phyloP scores from a whole-genome alignment of 2,113 vertebrate species.

The Pelvicachromis taeniatus region DNA sequence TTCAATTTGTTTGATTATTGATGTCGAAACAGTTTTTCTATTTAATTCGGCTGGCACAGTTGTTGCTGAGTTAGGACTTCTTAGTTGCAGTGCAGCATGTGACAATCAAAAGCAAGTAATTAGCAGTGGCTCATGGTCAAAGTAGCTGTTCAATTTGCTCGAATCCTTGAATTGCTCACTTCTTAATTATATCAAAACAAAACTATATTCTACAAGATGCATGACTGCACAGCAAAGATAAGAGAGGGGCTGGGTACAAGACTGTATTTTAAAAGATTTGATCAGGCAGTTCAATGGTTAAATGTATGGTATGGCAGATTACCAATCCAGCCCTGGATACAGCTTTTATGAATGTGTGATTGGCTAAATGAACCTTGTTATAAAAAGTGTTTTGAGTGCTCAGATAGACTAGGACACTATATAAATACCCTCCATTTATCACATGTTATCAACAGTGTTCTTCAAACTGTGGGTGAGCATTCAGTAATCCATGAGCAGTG shows the following conservation, averaged over 20 bases:
- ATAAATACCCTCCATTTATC: too few relatives aligned
- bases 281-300: background rate
- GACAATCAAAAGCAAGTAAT: background rate
- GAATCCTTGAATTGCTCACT: background rate
- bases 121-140: background rate
- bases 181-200: background rate
- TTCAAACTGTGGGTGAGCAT: accelerated
- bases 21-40: background rate
- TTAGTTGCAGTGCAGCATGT: background rate
- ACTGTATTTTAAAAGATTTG: background rate
- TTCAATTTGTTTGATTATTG: background rate
- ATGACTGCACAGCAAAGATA: background rate
- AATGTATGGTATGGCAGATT: background rate
- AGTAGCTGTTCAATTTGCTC: background rate
- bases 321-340: background rate
- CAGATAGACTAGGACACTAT: too few relatives aligned
- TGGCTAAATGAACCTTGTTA: background rate
- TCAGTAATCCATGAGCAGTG: background rate
- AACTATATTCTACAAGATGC: background rate
- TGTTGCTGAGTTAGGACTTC: background rate
- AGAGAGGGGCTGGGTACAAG: background rate
- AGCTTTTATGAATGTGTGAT: background rate
- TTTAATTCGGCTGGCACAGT: background rate
- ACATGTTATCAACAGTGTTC: background rate
- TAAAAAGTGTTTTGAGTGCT: too few relatives aligned